Base-by-base conservation (phyloP, 2,113 vertebrate genomes). In the Podocnemis expansa region DNA sequence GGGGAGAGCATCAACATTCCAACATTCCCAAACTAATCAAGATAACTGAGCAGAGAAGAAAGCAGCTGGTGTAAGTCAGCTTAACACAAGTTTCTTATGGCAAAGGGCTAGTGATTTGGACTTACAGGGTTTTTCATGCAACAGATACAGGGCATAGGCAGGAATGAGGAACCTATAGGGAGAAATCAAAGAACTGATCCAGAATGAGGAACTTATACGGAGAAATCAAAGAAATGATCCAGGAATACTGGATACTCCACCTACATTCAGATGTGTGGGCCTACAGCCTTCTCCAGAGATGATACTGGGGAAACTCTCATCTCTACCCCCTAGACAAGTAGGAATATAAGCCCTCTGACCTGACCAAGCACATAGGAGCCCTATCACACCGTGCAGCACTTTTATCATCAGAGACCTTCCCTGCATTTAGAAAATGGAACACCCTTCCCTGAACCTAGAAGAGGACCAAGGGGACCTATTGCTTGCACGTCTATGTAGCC, bases 1-100 rank as follows among this genome's bases (percentile, higher is more conserved):
- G 75, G 89, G 85, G 58, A 95, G 78, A 89, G 41, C 1, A 0
- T 73, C 24, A 43, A 51, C 85, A 93, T 91, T 95, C 78, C 78
- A 92, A 88, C 82, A 41, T 22, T 90, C 80, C 89, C 55, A 84
- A 58, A 67, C 84, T 58, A 81, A 84, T 82, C 81, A 73, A 73
- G 8, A 21, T 73, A 41, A 41, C 70, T 41, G 21, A 25, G 38
- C n/a, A 60, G 89, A 86, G 17, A 75, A 84, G 67, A 81, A 47
- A 92, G 88, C 55, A 96, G 96, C 84, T 92, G 85, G 51, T 94
- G 76, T 56, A 91, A 94, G 89, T 94, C 91, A 95, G 60, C 29
- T 11, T 55, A 95, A 14, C 55, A 89, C 80, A 78, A 92, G 29
- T 25, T 96, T 70, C 79, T 92, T 82, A 88, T 2, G 2, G 86